Conservation (phyloP, 2,113 vertebrate species). For the Lagenorhynchus albirostris region DNA sequence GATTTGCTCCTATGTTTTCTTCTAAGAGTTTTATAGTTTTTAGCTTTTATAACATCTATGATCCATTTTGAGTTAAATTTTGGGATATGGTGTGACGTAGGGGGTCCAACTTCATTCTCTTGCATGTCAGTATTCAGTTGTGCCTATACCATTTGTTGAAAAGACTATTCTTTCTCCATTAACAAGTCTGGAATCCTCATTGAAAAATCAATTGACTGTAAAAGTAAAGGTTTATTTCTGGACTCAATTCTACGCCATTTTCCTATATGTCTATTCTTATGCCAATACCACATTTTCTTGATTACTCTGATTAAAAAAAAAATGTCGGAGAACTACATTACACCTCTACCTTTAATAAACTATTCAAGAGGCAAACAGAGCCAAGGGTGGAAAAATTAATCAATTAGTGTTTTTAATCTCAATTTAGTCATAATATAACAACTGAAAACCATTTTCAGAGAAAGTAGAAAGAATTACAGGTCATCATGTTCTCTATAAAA, state of each 20-base stretch:
- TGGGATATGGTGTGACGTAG: not conserved
- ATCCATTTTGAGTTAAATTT: not conserved
- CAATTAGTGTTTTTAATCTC: too few species aligned
- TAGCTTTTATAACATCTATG: not conserved
- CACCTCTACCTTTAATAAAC: not conserved
- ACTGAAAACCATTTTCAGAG: too few species aligned
- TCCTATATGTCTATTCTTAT: not conserved
- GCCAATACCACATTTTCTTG: not conserved
- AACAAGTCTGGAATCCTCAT: not conserved
- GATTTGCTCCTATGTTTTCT: not conserved
- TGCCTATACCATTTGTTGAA: not conserved
- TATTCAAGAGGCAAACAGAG: not conserved
- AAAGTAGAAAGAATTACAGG: too few species aligned
- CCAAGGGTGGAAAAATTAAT: not conserved
- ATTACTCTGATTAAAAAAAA: not conserved
- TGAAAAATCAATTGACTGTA: not conserved
- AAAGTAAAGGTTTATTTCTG: not conserved
- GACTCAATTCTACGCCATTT: not conserved
- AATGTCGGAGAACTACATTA: not conserved
- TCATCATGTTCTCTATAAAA: not conserved
- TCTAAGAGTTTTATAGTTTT: not conserved
- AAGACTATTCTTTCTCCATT: not conserved
- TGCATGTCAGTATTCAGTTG: not conserved
- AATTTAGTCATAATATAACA: too few species aligned
- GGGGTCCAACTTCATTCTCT: not conserved